Conservation (phyloP, 1,140 invertebrate genomes). For the Drosophila melanogaster region Release_6_plus_ISO1_MT NT_037436.4:4303501-4304000, state of each 20-base stretch:
- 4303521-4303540: slow-evolving; percentile 54
- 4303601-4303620: slow-evolving; percentile 61
- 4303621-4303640: slow-evolving; percentile 62
- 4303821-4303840: neutral
- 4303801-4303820: neutral
- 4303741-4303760: slow-evolving; percentile 40
- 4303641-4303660: slow-evolving; percentile 53
- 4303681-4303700: slow-evolving; percentile 22
- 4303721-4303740: neutral
- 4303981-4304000: neutral
- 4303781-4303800: slow-evolving; percentile 11
- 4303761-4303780: slow-evolving; percentile 43
- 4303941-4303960: neutral
- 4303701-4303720: slow-evolving; percentile 12
- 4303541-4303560: slow-evolving; percentile 63
- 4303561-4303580: slow-evolving; percentile 47
- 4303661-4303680: slow-evolving; percentile 34
- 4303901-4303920: too few species aligned
- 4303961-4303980: neutral
- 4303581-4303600: slow-evolving; percentile 65
- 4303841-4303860: neutral
- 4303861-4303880: too few species aligned
- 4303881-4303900: too few species aligned
- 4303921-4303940: too few species aligned
- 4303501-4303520: slow-evolving; percentile 80